phyloP scores from a whole-genome alignment of 1,140 invertebrate genomes.

The Goniozus legneri region DNA sequence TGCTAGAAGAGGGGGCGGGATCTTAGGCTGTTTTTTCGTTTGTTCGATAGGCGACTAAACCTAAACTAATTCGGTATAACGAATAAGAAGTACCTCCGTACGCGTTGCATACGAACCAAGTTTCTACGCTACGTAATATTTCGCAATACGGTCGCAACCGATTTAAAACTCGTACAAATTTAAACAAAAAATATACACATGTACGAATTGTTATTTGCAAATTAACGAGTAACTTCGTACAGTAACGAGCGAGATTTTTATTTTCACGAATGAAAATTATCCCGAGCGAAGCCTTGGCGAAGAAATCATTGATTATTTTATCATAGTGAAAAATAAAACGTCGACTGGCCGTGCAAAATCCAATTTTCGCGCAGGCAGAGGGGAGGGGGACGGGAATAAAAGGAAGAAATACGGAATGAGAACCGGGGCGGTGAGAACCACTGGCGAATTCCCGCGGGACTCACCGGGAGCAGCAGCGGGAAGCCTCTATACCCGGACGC shows the following conservation, averaged over 20 bases:
- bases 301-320: constrained; percentile 2
- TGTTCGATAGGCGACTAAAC: too few species aligned
- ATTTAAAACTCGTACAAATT: too few species aligned
- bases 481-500: constrained; percentile 39
- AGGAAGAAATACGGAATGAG: constrained; percentile 29
- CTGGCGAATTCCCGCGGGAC: constrained; percentile 40
- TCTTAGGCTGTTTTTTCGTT: too few species aligned
- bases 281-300: neutral
- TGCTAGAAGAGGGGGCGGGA: too few species aligned
- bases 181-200: neutral
- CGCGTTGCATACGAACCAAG: too few species aligned
- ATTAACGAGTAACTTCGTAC: constrained; percentile 4
- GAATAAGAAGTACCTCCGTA: too few species aligned
- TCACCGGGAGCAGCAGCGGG: constrained; percentile 42
- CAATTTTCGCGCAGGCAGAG: neutral
- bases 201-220: neutral
- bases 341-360: too few species aligned
- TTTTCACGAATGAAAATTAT: too few species aligned
- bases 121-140: too few species aligned
- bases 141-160: too few species aligned
- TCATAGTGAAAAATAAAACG: constrained; percentile 13
- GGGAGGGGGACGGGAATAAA: neutral
- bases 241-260: constrained; percentile 1
- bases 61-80: too few species aligned
- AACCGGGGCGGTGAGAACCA: constrained; percentile 39